A percentile compares a stretch with the other conserved stretches of the same genome.
phyloP scores from a whole-genome alignment of 2,888 invertebrate species.

The Kryphioiulus occultus region DNA sequence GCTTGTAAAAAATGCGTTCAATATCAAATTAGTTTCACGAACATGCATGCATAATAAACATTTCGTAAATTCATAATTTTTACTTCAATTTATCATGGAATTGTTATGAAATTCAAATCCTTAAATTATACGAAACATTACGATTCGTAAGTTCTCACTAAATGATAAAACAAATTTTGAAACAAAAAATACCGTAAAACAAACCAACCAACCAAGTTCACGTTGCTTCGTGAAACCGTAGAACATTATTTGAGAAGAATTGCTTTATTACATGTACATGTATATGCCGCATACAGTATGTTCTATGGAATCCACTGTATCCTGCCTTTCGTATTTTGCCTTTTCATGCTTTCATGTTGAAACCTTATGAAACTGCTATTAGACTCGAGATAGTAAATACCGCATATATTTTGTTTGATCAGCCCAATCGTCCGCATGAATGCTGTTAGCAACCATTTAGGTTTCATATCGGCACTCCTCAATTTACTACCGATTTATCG shows the following conservation, averaged over 20 bases:
- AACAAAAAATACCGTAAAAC: neutral
- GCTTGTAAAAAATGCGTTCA: too few relatives aligned
- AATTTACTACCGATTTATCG: neutral
- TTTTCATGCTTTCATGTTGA: neutral
- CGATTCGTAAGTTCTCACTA: neutral
- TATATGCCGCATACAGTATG: neutral
- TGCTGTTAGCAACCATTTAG: neutral
- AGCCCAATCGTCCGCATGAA: neutral
- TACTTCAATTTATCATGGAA: neutral
- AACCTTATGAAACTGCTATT: constrained; percentile 4
- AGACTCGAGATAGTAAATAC: neutral
- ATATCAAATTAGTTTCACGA: too few relatives aligned
- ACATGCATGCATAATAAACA: too few relatives aligned
- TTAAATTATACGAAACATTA: neutral
- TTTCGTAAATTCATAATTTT: too few relatives aligned
- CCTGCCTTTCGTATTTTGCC: neutral
- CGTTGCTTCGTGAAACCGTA: neutral
- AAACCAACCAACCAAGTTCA: neutral
- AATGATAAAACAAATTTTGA: neutral
- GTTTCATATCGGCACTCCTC: neutral
- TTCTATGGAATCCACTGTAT: neutral
- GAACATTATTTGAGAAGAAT: neutral
- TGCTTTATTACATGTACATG: neutral
- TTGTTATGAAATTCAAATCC: neutral
- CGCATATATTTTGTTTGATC: constrained; percentile 17